Base-by-base conservation (phyloP, 1,140 invertebrate species). In the Druon quercuslanigerum region DNA sequence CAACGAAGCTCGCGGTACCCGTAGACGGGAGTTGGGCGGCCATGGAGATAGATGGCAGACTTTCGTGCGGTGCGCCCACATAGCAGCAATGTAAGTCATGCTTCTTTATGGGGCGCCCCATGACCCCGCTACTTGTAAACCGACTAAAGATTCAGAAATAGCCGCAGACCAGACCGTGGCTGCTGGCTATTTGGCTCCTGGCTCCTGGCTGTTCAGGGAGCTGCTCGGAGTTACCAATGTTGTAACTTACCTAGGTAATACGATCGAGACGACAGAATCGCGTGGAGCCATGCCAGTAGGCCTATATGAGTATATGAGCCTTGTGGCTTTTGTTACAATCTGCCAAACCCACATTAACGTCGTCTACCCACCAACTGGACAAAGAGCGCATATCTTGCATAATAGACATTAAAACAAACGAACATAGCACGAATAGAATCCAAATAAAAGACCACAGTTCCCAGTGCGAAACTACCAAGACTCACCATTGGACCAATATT, bases 101-200 rank as follows among this genome's bases (percentile, higher is more conserved):
- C 85, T 89, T 90, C 87, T 90, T 90, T 90, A 90, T 90, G 88
- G 86, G 82, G 79, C 85, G 86, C 81, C 89, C 85, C 83, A 82
- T 89, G 88, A 90, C 88, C 89, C 87, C 80, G 89, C 89, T 90
- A 90, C 89, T 90, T 90, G 89, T 89, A 88, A 90, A 90, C 86
- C 87, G 87, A 87, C 89, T 89, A 89, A 90, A 89, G 87, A 90
- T 90, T 89, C 88, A 88, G 87, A 89, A 90, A 90, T 90, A 90
- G 79, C 89, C 82, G 80, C 84, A 66, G 74, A 78, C 72, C 79
- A 82, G 77, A 83, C 82, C 78, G 76, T 79, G 74, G 77, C 80
- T 40, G 60, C 74, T 46, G 40, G 40, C 40, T 46, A 5, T 46
- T 46, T 46, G 40, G 40, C 40, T 46, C 9, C 40, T 46, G 40